Base-by-base conservation (phyloP, 2,113 vertebrate species). In the Vimba vimba region DNA sequence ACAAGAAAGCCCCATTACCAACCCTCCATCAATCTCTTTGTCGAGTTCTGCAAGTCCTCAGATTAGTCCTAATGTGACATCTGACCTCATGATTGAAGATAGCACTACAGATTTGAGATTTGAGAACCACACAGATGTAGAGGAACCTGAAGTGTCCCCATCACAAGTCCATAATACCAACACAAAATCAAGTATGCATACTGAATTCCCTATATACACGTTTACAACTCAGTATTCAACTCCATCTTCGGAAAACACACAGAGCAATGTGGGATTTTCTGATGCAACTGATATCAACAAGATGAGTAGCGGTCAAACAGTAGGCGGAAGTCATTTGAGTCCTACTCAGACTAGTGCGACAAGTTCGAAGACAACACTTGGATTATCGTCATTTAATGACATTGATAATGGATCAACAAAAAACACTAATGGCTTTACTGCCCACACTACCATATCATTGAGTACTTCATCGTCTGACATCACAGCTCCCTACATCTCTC, bases 301-400 rank as follows among this genome's bases (percentile, higher is more conserved):
- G 59, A 68, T n/a, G 59, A 83, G 25, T n/a, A 83, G 21, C 23
- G 68, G 45, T 13, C 66, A 62, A 57, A 81, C 52, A 15, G 13
- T 4, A 3, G 30, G 30, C 75, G n/a, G 6, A 47, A 85, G 47
- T 52, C 59, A 85, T 19, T 17, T 10, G 5, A 79, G 50, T 33
- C 68, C 84, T 21, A 80, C 77, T 80, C 66, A 7, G 39, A 86
- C 77, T 47, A 43, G 69, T 17, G 9, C 33, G 12, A 39, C 59
- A 21, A 64, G 17, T 77, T 27, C 13, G 21, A 83, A 33, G 60
- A 68, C 45, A 4, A 64, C 73, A 15, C 15, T 66, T 30, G 73
- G 71, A 45, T 45, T 62, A 47, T 74, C 85, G n/a, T 8, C 17
- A n/a, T 62, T 59, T 74, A 75, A 12, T 30, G 68, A 36, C 50